Base-by-base conservation (phyloP, 2,113 vertebrate species). In the Salminus brasiliensis region DNA sequence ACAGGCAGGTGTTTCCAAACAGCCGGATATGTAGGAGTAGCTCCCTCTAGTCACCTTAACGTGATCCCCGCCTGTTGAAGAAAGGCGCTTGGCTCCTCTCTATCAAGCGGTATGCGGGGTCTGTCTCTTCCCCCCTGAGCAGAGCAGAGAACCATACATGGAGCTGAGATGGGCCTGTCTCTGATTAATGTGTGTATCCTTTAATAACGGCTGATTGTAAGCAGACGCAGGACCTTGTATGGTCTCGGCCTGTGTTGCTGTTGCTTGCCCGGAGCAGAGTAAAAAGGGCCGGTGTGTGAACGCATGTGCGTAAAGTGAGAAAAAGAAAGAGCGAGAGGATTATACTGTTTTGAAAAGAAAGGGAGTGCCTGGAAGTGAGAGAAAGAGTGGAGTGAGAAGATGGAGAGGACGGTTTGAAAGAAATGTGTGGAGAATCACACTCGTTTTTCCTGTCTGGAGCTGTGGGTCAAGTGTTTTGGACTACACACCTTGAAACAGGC, bases 171-270 rank as follows among this genome's bases (percentile, higher is more conserved):
- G 85, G 83, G 81, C 85, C 80, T 83, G 85, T 65, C 79, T 76
- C 79, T 90, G 90, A 92, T 91, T 91, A 90, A 93, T 91, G 87
- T 87, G 88, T 79, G 87, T 82, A 88, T 93, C 88, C 82, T 85
- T 81, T 87, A 91, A 90, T 91, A 91, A 90, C 85, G 53, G 63
- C 41, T 74, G 70, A 84, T 74, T 84, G 74, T 78, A 84, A 74
- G 76, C 83, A 84, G 83, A 78, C 65, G 67, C 65, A 78, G 39
- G 69, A 47, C 83, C 83, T 81, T 84, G 74, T 84, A 81, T 74
- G 83, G 84, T 23, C 6, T 67, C 53, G 29, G 15, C 41, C 49
- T 32, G 39, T 57, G 57, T 62, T 68, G 53, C 39, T 45, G 52
- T 55, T 23, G 52, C 21, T 4, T 30, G 32, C 27, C 30, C 29